Base-by-base conservation (phyloP, 2,113 vertebrate species). In the Gopherus evgoodei region DNA sequence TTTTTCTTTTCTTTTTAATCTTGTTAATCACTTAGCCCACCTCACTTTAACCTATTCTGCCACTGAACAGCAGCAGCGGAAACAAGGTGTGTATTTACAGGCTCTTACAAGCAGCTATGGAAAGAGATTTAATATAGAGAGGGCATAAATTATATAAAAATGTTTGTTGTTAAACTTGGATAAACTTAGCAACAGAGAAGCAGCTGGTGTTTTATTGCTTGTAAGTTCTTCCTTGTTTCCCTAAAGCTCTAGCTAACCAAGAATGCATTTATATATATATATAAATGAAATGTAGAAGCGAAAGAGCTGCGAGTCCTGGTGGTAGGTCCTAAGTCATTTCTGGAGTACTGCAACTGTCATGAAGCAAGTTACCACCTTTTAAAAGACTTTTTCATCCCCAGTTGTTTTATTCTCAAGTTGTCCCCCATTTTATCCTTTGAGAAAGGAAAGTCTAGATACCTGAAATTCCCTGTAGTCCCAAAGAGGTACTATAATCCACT, bases 131-230 rank as follows among this genome's bases (percentile, higher is more conserved):
- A 91, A 82, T 84, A 95, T 72, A 76, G 14, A 88, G 35, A 83
- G 9, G 75, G 69, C 79, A 81, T 97, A 92, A 97, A 96, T 98
- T 83, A 84, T 76, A 89, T 21, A 76, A 94, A 91, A 87, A 93
- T 85, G 57, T 95, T 97, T 96, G 86, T 92, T 96, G 88, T 94
- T 97, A 93, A 96, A 93, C 44, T 92, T 53, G 85, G 95, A 93
- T 94, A 97, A 97, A 97, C 90, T 94, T 93, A 91, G 96, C 83
- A 97, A 93, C 85, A 91, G 92, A 94, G 85, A 96, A 98, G 85
- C 96, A 98, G 88, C 94, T 96, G 97, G 93, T 88, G 29, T 44
- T 97, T 98, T 97, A 97, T 95, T 96, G 95, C 84, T 29, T 29
- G 2, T 4, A 87, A 93, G 87, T 96, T 97, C 80, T 83, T 93